phyloP scores from a whole-genome alignment of 2,888 invertebrate species.

The Nezara viridula region DNA sequence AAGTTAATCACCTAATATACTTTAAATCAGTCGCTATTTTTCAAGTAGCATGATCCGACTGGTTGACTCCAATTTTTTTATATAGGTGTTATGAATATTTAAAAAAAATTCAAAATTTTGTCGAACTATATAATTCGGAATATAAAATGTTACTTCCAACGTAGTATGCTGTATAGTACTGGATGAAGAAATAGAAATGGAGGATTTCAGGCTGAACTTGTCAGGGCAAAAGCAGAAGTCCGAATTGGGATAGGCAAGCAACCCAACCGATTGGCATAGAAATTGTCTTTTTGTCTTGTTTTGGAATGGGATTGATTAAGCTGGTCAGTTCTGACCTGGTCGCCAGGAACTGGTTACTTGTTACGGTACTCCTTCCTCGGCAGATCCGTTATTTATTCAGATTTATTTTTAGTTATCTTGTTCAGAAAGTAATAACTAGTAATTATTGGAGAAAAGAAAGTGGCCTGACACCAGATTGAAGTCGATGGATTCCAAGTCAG shows the following conservation, averaged over 20 bases:
- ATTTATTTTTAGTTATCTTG: not conserved
- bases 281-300: not conserved
- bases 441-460: slow-evolving; percentile 1
- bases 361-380: slow-evolving; percentile 42
- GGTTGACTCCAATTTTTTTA: too few species aligned
- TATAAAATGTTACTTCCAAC: too few species aligned
- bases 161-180: too few species aligned
- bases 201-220: not conserved
- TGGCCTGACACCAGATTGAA: not conserved
- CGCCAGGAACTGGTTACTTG: slow-evolving; percentile 44
- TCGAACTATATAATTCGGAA: too few species aligned
- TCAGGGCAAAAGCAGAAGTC: not conserved
- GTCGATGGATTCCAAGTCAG: not conserved
- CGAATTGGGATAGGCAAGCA: not conserved
- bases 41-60: too few species aligned
- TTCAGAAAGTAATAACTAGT: not conserved
- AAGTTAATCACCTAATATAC: too few species aligned
- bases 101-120: too few species aligned
- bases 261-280: not conserved
- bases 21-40: too few species aligned
- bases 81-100: too few species aligned
- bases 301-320: slow-evolving; percentile 4
- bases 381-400: not conserved
- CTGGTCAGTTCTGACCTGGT: not conserved
- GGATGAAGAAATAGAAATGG: not conserved